Percentiles rank a stretch among this genome's conserved stretches.
Evolutionary conservation across 2,888 invertebrate genomes (phyloP).

Genomic region (Lepidocyrtinus sp.): DNA sequence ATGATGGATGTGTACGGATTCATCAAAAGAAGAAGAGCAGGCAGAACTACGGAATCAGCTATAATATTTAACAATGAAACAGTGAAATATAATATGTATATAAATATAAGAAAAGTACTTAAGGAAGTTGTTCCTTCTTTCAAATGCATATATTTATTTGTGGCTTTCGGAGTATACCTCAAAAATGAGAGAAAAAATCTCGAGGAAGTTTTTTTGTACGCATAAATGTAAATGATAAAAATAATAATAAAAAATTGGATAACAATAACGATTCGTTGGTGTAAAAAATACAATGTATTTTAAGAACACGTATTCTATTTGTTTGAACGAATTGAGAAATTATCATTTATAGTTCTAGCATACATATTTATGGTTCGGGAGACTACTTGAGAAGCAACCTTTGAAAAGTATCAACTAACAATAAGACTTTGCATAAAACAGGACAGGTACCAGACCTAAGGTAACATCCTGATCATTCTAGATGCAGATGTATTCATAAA

Average conservation of each 20-base stretch:
- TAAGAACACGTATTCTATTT: background rate
- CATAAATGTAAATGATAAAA: background rate
- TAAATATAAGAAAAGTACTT: constrained; percentile 8
- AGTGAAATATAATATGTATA: background rate
- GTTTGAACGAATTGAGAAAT: background rate
- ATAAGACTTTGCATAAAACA: background rate
- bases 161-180: background rate
- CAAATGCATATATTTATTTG: background rate
- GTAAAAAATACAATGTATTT: background rate
- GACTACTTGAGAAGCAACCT: background rate
- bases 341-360: background rate
- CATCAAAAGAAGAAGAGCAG: constrained; percentile 2
- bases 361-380: background rate
- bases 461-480: background rate
- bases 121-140: constrained; percentile 4
- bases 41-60: background rate
- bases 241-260: background rate
- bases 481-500: background rate
- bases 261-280: background rate
- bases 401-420: too few relatives aligned
- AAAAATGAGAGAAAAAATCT: too few relatives aligned
- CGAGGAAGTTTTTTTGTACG: too few relatives aligned
- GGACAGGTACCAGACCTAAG: background rate
- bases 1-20: constrained; percentile 28
- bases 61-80: background rate